These are phyloP conservation scores for Eptesicus fuscus DNA, from an alignment of 2,113 vertebrate species.

Conservation along the genomic window DNA sequence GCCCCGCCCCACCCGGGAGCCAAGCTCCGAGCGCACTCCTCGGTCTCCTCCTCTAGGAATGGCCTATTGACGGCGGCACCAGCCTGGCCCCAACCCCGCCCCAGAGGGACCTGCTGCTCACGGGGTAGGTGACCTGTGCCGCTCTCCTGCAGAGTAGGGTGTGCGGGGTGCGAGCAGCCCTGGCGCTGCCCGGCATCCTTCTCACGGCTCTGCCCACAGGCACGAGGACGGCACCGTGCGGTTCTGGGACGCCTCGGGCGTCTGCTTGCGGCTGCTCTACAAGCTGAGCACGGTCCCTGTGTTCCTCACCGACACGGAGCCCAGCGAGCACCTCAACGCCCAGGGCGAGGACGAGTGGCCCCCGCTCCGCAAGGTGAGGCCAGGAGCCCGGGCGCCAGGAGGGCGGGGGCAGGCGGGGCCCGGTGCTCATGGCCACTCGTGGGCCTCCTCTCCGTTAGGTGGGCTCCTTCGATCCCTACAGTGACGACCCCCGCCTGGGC, in stretches of 20 bases:
- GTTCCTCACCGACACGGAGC: slow-evolving; percentile 93
- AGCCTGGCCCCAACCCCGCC: slow-evolving; percentile 91
- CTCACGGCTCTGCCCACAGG: slow-evolving; percentile 72
- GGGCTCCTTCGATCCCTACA: slow-evolving; percentile 97
- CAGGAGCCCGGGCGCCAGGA: neutral
- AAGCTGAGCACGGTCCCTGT: slow-evolving; percentile 93
- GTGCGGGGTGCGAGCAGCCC: neutral
- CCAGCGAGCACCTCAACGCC: slow-evolving; percentile 91
- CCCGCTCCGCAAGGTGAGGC: slow-evolving; percentile 92
- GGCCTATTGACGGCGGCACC: slow-evolving; percentile 94
- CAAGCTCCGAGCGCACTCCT: neutral
- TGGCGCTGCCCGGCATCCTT: rapidly evolving
- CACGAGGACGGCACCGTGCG: slow-evolving; percentile 96
- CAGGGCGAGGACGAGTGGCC: slow-evolving; percentile 96
- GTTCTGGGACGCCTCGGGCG: slow-evolving; percentile 97
- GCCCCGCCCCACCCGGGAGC: rapidly evolving
- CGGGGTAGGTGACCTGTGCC: slow-evolving; percentile 85
- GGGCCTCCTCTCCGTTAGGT: slow-evolving; percentile 82
- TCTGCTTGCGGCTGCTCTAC: slow-evolving; percentile 94
- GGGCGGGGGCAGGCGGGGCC: neutral
- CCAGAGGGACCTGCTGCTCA: slow-evolving; percentile 96
- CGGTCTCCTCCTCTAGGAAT: slow-evolving; percentile 80
- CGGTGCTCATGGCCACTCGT: neutral
- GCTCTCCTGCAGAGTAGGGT: neutral
- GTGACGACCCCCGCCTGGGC: slow-evolving; percentile 96